A percentile compares a stretch with the other conserved stretches of the same genome.
Evolutionary conservation across 2,888 invertebrate species (phyloP).

Genomic region (Belgica antarctica): DNA sequence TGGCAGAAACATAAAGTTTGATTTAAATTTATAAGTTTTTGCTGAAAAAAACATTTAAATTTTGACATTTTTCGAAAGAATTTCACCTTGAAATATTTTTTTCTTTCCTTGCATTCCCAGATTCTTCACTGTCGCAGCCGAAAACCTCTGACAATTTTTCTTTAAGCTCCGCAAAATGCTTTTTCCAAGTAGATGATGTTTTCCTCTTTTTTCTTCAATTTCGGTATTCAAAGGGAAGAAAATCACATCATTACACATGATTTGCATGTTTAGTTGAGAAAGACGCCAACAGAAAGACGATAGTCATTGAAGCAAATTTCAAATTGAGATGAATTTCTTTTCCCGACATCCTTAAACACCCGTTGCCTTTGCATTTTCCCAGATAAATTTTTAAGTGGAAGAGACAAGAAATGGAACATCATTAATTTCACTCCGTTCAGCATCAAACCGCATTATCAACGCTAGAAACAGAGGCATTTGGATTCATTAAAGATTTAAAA

Average conservation of each 20-base stretch:
- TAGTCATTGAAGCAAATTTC: background rate
- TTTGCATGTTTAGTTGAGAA: slow-evolving; percentile 7
- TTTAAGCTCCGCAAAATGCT: background rate
- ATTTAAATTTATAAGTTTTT: no score
- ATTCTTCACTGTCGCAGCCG: background rate
- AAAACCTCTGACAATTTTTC: no score
- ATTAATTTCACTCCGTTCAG: slow-evolving; percentile 17
- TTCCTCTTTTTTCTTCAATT: no score
- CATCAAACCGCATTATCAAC: background rate
- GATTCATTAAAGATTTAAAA: slow-evolving; percentile 28
- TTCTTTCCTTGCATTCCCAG: no score
- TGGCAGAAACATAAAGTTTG: no score
- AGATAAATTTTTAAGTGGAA: background rate
- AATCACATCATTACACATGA: slow-evolving; percentile 26
- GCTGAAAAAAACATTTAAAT: no score
- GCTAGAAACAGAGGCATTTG: slow-evolving; percentile 17
- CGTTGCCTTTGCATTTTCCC: no score
- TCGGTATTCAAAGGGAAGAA: background rate
- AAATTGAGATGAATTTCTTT: no score
- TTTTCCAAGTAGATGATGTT: no score
- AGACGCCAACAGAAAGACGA: background rate
- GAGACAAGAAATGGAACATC: background rate
- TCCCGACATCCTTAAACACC: no score
- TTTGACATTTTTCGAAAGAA: no score
- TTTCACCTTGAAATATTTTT: no score